Evolutionary conservation across 1,140 invertebrate genomes (phyloP).

Genomic region (Cotesia vestalis): DNA sequence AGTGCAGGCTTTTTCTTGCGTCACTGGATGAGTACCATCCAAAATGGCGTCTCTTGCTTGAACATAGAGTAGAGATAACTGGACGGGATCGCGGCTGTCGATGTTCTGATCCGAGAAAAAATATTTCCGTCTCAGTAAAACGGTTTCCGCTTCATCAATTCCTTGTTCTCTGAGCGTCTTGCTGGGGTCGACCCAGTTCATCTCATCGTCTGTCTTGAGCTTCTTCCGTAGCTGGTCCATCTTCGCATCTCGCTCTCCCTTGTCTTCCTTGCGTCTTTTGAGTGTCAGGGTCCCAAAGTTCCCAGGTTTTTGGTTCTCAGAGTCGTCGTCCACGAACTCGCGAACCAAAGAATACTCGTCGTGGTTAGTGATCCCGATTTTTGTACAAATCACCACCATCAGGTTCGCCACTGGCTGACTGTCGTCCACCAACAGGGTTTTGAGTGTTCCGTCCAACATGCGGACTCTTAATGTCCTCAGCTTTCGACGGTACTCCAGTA

Average conservation of each 20-base stretch:
- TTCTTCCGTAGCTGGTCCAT: conserved; percentile 98
- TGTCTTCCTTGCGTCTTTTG: conserved; percentile 79
- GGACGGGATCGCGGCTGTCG: conserved; percentile 97
- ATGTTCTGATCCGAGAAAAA: conserved; percentile 99
- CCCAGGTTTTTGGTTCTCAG: conserved; percentile 74
- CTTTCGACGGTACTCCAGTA: conserved; percentile 94
- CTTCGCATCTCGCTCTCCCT: conserved; percentile 90
- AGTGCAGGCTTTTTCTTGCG: conserved; percentile 93
- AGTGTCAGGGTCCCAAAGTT: conserved; percentile 90
- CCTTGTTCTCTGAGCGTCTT: conserved; percentile 98
- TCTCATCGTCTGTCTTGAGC: conserved; percentile 98
- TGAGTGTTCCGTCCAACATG: conserved; percentile 93
- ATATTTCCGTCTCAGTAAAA: conserved; percentile 92
- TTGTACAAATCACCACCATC: conserved; percentile 99
- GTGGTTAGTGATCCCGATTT: conserved; percentile 99
- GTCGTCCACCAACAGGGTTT: conserved; percentile 97
- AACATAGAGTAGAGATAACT: conserved; percentile 96
- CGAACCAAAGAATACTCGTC: conserved; percentile 98
- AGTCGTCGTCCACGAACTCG: conserved; percentile 85
- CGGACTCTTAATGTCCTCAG: conserved; percentile 90
- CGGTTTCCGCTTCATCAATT: conserved; percentile 90
- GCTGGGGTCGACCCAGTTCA: conserved; percentile 98
- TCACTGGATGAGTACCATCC: conserved; percentile 99
- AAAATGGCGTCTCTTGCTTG: conserved; percentile 96
- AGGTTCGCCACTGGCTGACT: conserved; percentile 96